phyloP scores from a whole-genome alignment of 2,797 vertebrate species.

The Channallabes apus region DNA sequence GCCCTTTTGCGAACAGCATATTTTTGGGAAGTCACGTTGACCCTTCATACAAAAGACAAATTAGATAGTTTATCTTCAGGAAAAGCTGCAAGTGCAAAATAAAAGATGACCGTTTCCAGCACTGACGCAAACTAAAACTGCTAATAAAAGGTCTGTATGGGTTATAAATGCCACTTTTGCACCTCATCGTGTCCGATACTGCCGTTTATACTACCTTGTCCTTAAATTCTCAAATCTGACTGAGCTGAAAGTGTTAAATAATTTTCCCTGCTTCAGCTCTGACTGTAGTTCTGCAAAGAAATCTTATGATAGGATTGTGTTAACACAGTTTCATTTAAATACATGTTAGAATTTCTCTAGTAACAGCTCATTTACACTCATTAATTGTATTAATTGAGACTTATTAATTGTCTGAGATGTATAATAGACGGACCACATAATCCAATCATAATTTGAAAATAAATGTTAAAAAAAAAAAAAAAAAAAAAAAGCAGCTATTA shows the following conservation, averaged over 20 bases:
- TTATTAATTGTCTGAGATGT: too few relatives aligned
- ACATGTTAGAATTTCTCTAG: background rate
- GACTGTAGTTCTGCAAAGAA: background rate
- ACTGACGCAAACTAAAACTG: background rate
- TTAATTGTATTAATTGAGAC: too few relatives aligned
- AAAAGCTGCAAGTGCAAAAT: background rate
- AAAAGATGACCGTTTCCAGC: background rate
- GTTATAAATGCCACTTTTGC: background rate
- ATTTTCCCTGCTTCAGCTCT: background rate
- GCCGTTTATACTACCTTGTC: background rate
- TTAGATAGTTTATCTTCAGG: background rate
- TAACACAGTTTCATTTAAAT: background rate
- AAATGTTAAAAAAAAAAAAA: too few relatives aligned
- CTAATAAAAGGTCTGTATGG: background rate
- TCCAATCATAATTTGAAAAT: background rate
- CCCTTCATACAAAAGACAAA: background rate
- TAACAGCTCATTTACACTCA: background rate
- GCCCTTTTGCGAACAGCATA: too few relatives aligned
- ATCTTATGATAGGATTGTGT: background rate
- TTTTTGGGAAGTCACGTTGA: background rate
- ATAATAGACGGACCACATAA: background rate
- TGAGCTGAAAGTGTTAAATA: background rate
- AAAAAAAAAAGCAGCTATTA: too few relatives aligned
- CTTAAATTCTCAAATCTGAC: background rate
- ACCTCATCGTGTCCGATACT: background rate